Evolutionary conservation across 2,888 invertebrate genomes (phyloP).

Genomic region (Orthosia cruda): DNA sequence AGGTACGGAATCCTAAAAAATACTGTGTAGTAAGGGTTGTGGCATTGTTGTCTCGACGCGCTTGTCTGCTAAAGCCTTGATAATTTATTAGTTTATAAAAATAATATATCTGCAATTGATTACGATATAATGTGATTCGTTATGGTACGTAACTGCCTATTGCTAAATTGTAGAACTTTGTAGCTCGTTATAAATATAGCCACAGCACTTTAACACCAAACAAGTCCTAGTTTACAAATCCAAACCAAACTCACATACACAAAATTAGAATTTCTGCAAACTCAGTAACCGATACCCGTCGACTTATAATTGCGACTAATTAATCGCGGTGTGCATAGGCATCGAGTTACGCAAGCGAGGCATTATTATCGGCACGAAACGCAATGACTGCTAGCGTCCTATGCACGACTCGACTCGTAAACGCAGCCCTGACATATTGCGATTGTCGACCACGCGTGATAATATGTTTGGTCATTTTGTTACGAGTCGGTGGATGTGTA

Average conservation of each 20-base stretch:
- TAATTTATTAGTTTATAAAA: no score
- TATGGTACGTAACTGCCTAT: no score
- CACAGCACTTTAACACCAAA: slow-evolving; percentile 11
- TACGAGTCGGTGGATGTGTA: slow-evolving; percentile 19
- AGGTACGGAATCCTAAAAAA: no score
- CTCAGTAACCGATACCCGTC: slow-evolving; percentile 39
- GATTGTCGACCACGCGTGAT: slow-evolving; percentile 65
- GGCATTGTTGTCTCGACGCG: no score
- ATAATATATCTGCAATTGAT: no score
- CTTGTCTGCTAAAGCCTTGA: no score
- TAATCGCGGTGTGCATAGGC: slow-evolving; percentile 42
- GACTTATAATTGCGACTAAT: slow-evolving; percentile 51
- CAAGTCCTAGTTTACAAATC: slow-evolving; percentile 44
- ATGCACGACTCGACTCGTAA: slow-evolving; percentile 56
- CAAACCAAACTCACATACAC: slow-evolving; percentile 14
- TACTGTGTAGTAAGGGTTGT: no score
- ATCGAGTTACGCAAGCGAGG: slow-evolving; percentile 48
- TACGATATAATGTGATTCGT: no score
- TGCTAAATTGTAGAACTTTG: no score
- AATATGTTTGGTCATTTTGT: slow-evolving; percentile 64
- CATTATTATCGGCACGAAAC: slow-evolving; percentile 33
- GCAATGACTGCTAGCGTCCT: slow-evolving; percentile 31
- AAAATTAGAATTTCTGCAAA: slow-evolving; percentile 60
- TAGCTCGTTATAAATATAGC: background rate
- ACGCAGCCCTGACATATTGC: slow-evolving; percentile 66